Base-by-base conservation (phyloP, 2,113 vertebrate species). In the Oncorhynchus mykiss region DNA sequence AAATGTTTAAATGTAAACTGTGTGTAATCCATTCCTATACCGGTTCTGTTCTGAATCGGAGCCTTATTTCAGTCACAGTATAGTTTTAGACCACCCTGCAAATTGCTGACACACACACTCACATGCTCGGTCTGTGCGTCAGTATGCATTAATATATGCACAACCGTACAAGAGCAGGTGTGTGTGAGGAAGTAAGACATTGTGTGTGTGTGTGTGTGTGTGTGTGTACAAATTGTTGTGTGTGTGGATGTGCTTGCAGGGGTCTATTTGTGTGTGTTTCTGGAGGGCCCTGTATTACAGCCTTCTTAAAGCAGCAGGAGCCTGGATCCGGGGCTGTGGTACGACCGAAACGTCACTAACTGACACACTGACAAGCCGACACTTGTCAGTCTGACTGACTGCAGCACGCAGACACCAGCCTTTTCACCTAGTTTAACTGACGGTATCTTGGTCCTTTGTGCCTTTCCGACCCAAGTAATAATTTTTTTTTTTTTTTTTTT, bases 351-450 rank as follows among this genome's bases (percentile, higher is more conserved):
- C 64, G 62, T 62, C 57, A 16, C 67, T 18, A 72, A 82, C 25
- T 65, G 79, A 80, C 71, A 85, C 65, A 45, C 68, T 68, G 73
- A 83, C 77, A 83, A 75, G 79, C 81, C 71, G 48, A 59, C 68
- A 78, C 81, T 85, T n/a, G 75, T 76, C 74, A 59, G 18, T 49
- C 51, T 76, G n/a, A 62, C 51, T 73, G 67, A 71, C 22, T n/a
- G 11, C 48, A 8, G 6, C 73, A 57, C n/a, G 39, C 78, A 77
- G 5, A 48, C 11, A 60, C 20, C 39, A 60, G 14, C 27, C 67
- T 24, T 27, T 14, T 45, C 57, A 27, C 66, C 45, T 1, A 5
- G 49, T 67, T 24, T 67, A 4, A 51, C 25, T n/a, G 16, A 25
- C 12, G 9, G 70, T 22, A 51, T 77, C 31, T 45, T 34, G 31